Conservation (phyloP, 2,888 invertebrate genomes). For the Imbricaverruca yamaguchii region DNA sequence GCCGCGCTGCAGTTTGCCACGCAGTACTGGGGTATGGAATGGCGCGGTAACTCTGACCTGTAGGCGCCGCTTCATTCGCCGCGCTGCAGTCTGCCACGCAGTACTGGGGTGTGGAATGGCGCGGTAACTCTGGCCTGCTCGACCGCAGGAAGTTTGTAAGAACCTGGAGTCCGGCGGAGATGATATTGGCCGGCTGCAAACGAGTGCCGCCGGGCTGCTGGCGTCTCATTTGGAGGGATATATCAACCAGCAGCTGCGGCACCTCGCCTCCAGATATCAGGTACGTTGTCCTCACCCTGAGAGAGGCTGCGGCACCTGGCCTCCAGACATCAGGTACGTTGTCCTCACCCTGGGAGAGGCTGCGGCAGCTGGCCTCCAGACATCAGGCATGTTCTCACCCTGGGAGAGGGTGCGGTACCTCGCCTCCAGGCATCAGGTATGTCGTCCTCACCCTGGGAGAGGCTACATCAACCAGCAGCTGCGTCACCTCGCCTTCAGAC, state of each 20-base stretch:
- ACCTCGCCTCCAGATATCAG: slow-evolving; percentile 79
- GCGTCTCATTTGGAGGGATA: slow-evolving; percentile 79
- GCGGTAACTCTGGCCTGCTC: too few relatives aligned
- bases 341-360: background rate
- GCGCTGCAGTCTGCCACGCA: too few relatives aligned
- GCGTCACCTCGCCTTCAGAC: slow-evolving; percentile 74
- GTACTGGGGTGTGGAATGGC: too few relatives aligned
- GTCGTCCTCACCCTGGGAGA: slow-evolving; percentile 70
- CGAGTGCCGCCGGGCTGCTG: slow-evolving; percentile 59
- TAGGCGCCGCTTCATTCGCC: too few relatives aligned
- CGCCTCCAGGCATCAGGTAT: slow-evolving; percentile 43
- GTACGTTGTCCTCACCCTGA: too few relatives aligned
- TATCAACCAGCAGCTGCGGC: slow-evolving; percentile 75
- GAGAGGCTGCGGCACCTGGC: slow-evolving; percentile 66
- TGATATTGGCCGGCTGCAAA: slow-evolving; percentile 75
- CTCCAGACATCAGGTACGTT: slow-evolving; percentile 64
- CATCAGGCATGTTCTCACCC: too few relatives aligned
- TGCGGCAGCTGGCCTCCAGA: too few relatives aligned
- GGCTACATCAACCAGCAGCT: slow-evolving; percentile 80
- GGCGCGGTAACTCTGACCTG: too few relatives aligned
- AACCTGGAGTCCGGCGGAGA: slow-evolving; percentile 66
- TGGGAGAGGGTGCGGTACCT: too few relatives aligned
- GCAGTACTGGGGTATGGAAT: too few relatives aligned
- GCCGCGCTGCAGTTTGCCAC: too few relatives aligned
- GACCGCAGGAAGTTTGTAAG: slow-evolving; percentile 57